A percentile compares a stretch with the other conserved stretches of the same genome.
These are phyloP conservation scores for Myripristis murdjan DNA, from an alignment of 2,797 vertebrate genomes.

Conservation along the genomic window DNA sequence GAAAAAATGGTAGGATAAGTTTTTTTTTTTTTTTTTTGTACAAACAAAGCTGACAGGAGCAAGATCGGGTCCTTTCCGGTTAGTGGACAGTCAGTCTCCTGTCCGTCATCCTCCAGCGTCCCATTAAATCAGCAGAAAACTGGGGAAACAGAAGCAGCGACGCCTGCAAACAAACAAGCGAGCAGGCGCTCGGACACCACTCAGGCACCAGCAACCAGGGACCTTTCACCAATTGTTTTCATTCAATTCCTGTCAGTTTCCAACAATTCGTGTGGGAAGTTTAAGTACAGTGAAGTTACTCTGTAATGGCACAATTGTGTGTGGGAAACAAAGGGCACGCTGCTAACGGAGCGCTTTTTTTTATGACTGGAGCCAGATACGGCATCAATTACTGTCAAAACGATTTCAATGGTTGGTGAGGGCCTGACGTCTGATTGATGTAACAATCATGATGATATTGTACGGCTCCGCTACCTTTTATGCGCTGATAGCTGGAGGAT, in stretches of 20 bases:
- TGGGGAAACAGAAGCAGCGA: conserved; percentile 21
- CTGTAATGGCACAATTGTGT: conserved; percentile 49
- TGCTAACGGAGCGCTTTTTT: conserved; percentile 20
- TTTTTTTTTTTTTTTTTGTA: conserved; percentile 30
- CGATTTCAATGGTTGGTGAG: conserved; percentile 40
- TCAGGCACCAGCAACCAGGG: conserved; percentile 28
- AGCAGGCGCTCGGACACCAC: conserved; percentile 34
- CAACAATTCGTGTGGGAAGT: conserved; percentile 37
- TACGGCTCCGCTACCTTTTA: conserved; percentile 29
- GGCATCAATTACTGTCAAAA: conserved; percentile 68
- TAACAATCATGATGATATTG: conserved; percentile 35
- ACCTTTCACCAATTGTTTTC: conserved; percentile 41
- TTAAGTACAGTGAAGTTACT: conserved; percentile 29
- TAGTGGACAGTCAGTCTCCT: conserved; percentile 34
- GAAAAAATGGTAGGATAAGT: conserved; percentile 36
- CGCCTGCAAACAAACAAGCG: conserved; percentile 37
- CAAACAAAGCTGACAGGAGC: conserved; percentile 56
- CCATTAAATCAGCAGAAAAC: conserved; percentile 52
- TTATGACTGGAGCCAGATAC: conserved; percentile 25
- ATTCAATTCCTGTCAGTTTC: conserved; percentile 35
- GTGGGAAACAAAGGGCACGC: conserved; percentile 51
- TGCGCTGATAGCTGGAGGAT: conserved; percentile 14
- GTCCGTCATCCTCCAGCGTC: conserved; percentile 53
- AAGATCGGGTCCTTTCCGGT: conserved; percentile 34
- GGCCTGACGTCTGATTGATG: conserved; percentile 36